phyloP scores from a whole-genome alignment of 2,888 invertebrate species.

The Melitaea athalia region DNA sequence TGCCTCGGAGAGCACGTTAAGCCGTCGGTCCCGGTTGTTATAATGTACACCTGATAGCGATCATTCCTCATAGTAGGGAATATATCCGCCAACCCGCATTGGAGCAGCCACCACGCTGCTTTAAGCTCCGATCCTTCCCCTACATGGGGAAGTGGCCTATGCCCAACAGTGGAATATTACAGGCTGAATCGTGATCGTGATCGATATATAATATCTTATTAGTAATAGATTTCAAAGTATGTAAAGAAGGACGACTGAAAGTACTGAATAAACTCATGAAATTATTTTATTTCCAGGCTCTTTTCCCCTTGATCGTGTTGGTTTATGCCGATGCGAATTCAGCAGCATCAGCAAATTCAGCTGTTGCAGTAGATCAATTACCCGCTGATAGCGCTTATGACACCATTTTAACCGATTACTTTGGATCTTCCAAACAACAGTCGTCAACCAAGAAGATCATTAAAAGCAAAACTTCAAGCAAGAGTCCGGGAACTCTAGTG shows the following conservation, averaged over 20 bases:
- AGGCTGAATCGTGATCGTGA: too few species aligned
- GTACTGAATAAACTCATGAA: neutral
- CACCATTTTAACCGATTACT: slow-evolving; percentile 6
- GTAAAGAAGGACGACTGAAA: too few species aligned
- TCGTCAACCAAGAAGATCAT: slow-evolving; percentile 1
- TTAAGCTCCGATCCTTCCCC: too few species aligned
- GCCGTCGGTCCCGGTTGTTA: too few species aligned
- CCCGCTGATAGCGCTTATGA: slow-evolving; percentile 6
- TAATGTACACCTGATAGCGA: too few species aligned
- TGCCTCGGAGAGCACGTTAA: too few species aligned
- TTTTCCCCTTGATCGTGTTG: slow-evolving; percentile 29
- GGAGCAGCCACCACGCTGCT: too few species aligned
- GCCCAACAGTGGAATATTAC: too few species aligned
- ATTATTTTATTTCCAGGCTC: slow-evolving; percentile 23
- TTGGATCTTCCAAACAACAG: neutral
- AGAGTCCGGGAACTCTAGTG: neutral
- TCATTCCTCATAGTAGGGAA: too few species aligned
- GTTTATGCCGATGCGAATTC: slow-evolving; percentile 16
- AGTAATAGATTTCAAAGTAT: neutral
- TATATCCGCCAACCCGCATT: too few species aligned
- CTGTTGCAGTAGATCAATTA: neutral
- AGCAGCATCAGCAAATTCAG: neutral
- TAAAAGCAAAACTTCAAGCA: neutral
- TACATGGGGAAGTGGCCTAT: too few species aligned
- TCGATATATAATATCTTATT: neutral